phyloP scores from a whole-genome alignment of 2,888 invertebrate genomes.

The Julus scandinavius region DNA sequence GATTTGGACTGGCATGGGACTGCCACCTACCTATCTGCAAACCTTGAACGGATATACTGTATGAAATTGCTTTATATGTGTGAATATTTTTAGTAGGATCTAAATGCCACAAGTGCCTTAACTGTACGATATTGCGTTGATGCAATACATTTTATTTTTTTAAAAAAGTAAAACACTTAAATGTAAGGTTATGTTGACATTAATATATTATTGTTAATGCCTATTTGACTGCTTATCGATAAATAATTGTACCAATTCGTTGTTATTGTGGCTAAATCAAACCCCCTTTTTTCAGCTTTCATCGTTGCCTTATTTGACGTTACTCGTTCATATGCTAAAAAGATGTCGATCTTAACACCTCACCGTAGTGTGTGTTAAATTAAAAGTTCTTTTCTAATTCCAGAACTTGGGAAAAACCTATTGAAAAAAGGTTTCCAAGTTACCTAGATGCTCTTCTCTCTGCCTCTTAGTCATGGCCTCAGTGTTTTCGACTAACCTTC shows the following conservation, averaged over 20 bases:
- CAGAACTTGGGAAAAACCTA: not conserved
- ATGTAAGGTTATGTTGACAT: not conserved
- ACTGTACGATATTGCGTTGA: not conserved
- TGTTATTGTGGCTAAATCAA: not conserved
- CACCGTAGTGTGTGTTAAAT: too few species aligned
- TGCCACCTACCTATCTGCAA: not conserved
- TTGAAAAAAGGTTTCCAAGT: not conserved
- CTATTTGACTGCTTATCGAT: not conserved
- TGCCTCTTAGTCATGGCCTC: conserved; percentile 39
- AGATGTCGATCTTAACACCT: too few species aligned
- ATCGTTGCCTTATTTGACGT: too few species aligned
- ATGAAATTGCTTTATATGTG: too few species aligned
- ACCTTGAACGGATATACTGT: too few species aligned
- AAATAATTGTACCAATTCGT: not conserved
- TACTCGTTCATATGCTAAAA: too few species aligned
- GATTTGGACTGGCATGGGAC: not conserved
- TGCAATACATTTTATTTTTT: not conserved
- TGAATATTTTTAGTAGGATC: too few species aligned
- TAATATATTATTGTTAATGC: not conserved
- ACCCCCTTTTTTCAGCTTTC: too few species aligned
- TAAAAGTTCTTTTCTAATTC: too few species aligned
- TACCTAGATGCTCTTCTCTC: not conserved
- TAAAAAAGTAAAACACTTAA: not conserved
- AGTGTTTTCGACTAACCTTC: conserved; percentile 11
- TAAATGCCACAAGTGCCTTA: conserved; percentile 20